Percentiles rank a stretch among this genome's conserved stretches.
Conservation (phyloP, 2,888 invertebrate species). For the Allophyes oxyacanthae region DNA sequence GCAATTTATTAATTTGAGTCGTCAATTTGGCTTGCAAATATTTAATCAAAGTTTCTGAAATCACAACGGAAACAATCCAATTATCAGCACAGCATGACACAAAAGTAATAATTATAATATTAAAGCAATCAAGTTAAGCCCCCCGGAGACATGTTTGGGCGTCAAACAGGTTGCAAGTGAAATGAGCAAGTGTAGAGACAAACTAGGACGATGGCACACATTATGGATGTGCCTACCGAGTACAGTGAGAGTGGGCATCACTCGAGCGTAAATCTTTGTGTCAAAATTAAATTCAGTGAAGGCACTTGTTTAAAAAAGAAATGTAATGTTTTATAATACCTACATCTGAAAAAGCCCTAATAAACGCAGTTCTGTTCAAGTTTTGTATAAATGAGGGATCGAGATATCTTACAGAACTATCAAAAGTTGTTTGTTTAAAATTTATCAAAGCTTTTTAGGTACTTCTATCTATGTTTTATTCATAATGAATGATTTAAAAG, state of each 20-base stretch:
- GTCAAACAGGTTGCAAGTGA: constrained; percentile 77
- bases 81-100: constrained; percentile 56
- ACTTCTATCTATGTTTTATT: no score
- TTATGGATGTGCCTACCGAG: constrained; percentile 23
- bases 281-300: constrained; percentile 9
- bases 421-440: no score
- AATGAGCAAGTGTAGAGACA: constrained; percentile 72
- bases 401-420: no score
- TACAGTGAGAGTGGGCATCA: constrained; percentile 55
- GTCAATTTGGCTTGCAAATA: constrained; percentile 20
- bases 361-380: no score
- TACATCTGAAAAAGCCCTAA: no score
- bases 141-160: constrained; percentile 63
- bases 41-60: constrained; percentile 13
- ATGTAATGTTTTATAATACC: not conserved
- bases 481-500: no score
- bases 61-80: constrained; percentile 57
- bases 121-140: constrained; percentile 58
- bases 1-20: constrained; percentile 18
- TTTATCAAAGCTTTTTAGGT: no score
- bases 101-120: constrained; percentile 47
- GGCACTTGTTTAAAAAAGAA: not conserved
- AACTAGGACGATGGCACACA: constrained; percentile 71
- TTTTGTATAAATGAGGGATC: no score
- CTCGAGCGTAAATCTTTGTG: constrained; percentile 27